phyloP scores from a whole-genome alignment of 2,113 vertebrate species.

The Condylura cristata region DNA sequence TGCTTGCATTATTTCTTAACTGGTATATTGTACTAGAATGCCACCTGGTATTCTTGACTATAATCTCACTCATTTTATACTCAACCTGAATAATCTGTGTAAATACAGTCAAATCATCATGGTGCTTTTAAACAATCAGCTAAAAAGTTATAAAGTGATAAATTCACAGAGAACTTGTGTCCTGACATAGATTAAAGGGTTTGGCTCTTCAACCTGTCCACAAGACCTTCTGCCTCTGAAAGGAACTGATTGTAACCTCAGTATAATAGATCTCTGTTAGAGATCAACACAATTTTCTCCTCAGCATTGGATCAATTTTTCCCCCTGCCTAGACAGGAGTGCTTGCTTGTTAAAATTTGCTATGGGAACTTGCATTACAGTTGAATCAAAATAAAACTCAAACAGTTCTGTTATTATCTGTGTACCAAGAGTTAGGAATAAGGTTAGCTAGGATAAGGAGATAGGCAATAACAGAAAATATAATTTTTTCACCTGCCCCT shows the following conservation, averaged over 20 bases:
- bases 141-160: background rate
- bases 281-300: constrained; percentile 62
- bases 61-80: background rate
- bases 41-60: background rate
- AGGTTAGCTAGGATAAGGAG: background rate
- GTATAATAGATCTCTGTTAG: constrained; percentile 50
- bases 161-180: constrained; percentile 31
- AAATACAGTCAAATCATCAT: background rate
- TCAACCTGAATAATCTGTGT: background rate
- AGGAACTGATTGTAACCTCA: constrained; percentile 25
- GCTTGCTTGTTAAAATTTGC: constrained; percentile 52
- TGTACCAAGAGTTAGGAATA: background rate
- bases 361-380: constrained; percentile 9
- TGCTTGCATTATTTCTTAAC: background rate
- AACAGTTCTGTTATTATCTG: background rate
- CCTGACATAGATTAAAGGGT: background rate
- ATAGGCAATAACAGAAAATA: background rate
- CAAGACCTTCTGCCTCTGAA: background rate
- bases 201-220: background rate
- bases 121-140: background rate
- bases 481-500: too few relatives aligned
- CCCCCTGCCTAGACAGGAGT: constrained; percentile 40
- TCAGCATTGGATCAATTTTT: constrained; percentile 53
- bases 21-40: background rate
- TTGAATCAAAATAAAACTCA: background rate